Evolutionary conservation across 1,140 invertebrate species (phyloP).

Genomic region (Heliconius hermathena): DNA sequence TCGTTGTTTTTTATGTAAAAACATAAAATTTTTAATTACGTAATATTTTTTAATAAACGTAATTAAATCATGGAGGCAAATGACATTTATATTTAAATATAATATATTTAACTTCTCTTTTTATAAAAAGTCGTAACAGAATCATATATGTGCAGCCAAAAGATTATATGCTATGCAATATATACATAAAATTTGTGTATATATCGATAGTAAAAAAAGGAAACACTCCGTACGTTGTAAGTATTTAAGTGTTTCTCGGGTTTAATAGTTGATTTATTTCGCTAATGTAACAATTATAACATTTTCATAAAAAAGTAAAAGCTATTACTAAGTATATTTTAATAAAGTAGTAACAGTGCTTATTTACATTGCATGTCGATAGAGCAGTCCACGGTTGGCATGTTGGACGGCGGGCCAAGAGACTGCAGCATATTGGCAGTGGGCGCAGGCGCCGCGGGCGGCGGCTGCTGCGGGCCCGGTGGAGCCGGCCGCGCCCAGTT

Average conservation of each 20-base stretch:
- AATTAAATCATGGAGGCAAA: too few relatives aligned
- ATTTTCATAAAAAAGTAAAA: background rate
- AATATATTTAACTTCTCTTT: background rate
- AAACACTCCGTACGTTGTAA: background rate
- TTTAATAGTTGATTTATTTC: background rate
- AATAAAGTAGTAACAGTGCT: background rate
- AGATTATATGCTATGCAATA: background rate
- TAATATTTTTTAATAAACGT: too few relatives aligned
- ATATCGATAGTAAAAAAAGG: background rate
- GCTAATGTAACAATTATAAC: background rate
- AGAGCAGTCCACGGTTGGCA: constrained; percentile 66
- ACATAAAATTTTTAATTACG: too few relatives aligned
- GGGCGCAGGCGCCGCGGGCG: constrained; percentile 80
- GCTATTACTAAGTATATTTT: background rate
- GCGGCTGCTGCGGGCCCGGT: constrained; percentile 59
- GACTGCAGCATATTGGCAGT: constrained; percentile 59
- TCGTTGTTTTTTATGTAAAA: too few relatives aligned
- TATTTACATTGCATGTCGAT: constrained; percentile 77
- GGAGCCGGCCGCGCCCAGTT: constrained; percentile 71
- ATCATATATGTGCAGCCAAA: background rate
- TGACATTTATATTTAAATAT: background rate
- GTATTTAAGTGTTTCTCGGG: background rate
- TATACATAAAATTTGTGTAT: background rate
- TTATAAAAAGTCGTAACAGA: background rate
- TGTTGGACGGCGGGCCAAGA: constrained; percentile 56